A percentile compares a stretch with the other conserved stretches of the same genome.
Conservation (phyloP, 2,888 invertebrate genomes). For the Pristionchus fissidentatus region DNA sequence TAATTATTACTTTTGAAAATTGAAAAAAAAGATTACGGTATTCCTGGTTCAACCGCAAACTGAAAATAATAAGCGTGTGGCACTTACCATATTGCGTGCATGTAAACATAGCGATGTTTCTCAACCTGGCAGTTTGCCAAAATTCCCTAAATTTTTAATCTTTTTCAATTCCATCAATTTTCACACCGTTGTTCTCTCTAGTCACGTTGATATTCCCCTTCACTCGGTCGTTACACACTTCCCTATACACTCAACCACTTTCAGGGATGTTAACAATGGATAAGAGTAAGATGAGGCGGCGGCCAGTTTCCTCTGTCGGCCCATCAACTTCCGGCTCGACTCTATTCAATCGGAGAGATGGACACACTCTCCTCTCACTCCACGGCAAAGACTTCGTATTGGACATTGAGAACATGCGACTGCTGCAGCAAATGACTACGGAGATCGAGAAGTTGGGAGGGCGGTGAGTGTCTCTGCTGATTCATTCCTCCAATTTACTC, state of each 20-base stretch:
- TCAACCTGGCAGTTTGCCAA: slow-evolving; percentile 4
- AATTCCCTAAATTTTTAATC: background rate
- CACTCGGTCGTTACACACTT: too few relatives aligned
- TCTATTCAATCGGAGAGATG: slow-evolving; percentile 14
- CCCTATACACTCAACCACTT: too few relatives aligned
- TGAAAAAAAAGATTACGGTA: background rate
- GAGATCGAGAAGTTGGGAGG: slow-evolving; percentile 46
- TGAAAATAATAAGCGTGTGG: background rate
- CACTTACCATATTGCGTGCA: background rate
- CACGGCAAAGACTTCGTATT: slow-evolving; percentile 44
- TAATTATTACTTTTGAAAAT: background rate
- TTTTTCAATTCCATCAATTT: background rate
- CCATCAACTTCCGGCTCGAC: slow-evolving; percentile 36
- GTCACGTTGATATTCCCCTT: background rate
- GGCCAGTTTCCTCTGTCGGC: slow-evolving; percentile 7
- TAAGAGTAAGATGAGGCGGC: background rate
- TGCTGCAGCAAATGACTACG: background rate
- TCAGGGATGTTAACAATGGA: slow-evolving; percentile 6
- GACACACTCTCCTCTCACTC: background rate
- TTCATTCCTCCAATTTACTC: background rate
- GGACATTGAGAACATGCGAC: slow-evolving; percentile 31
- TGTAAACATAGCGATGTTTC: background rate
- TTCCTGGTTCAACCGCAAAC: background rate
- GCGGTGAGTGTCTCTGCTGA: background rate
- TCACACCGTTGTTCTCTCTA: background rate